Evolutionary conservation across 2,113 vertebrate species (phyloP).

Genomic region (Tragelaphus buxtoni): DNA sequence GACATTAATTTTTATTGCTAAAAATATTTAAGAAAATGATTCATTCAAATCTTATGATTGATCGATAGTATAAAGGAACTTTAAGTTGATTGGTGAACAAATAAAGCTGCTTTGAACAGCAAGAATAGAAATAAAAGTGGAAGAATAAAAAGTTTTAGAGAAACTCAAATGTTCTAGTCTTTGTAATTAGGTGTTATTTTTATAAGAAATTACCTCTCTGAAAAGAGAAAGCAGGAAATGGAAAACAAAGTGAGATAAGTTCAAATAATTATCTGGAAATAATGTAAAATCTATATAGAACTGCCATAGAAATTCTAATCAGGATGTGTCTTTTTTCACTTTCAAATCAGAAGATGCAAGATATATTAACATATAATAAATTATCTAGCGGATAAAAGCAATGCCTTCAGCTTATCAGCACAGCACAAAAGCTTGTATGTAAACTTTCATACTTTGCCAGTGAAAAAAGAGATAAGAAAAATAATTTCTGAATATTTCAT

Average conservation of each 20-base stretch:
- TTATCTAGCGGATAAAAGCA: background rate
- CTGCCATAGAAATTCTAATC: background rate
- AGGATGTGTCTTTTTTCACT: background rate
- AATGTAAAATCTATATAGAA: background rate
- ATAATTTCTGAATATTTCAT: background rate
- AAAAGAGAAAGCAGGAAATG: background rate
- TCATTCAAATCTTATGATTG: background rate
- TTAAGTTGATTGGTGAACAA: background rate
- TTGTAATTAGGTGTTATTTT: background rate
- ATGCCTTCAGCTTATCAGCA: background rate
- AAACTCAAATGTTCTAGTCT: background rate
- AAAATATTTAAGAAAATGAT: background rate
- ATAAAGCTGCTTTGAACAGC: background rate
- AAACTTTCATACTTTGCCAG: background rate
- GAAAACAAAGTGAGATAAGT: background rate
- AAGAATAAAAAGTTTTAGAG: background rate
- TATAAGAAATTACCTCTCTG: background rate
- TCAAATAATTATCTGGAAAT: conserved; percentile 13
- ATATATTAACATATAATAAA: background rate
- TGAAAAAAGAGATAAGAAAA: background rate
- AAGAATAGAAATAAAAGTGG: background rate
- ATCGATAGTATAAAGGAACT: background rate
- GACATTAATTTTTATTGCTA: background rate
- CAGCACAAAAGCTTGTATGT: background rate
- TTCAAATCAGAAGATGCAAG: background rate